A percentile compares a stretch with the other conserved stretches of the same genome.
These are phyloP conservation scores for Balaenoptera acutorostrata DNA, from an alignment of 2,113 vertebrate species.

Conservation along the genomic window DNA sequence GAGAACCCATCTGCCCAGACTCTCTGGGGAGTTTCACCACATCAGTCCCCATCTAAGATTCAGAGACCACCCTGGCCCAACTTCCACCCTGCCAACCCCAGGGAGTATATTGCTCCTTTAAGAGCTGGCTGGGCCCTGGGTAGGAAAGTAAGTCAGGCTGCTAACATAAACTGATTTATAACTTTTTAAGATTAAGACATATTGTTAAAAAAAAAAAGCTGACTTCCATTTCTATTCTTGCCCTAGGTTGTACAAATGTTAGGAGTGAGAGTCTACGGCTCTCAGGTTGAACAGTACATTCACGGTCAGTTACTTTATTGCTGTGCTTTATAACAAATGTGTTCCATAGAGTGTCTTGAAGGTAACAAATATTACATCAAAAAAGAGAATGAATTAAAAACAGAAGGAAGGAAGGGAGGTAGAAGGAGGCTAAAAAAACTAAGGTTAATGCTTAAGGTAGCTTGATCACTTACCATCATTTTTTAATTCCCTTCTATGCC, in stretches of 20 bases:
- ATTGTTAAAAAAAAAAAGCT: background rate
- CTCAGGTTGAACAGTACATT: background rate
- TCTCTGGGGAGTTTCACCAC: background rate
- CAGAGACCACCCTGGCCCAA: background rate
- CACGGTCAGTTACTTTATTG: background rate
- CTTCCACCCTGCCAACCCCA: background rate
- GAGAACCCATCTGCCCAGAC: background rate
- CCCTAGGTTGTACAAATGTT: background rate
- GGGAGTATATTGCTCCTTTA: background rate
- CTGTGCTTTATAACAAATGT: background rate
- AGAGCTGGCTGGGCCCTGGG: background rate
- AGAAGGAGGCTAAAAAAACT: background rate
- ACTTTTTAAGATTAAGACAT: background rate
- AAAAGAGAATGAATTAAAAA: background rate
- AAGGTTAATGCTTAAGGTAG: background rate
- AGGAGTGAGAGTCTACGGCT: background rate
- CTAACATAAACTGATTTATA: background rate
- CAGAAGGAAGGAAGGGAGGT: background rate
- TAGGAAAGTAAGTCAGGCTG: background rate
- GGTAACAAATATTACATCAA: background rate
- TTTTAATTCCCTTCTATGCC: conserved; percentile 70
- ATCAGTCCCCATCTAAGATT: background rate
- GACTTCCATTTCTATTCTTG: background rate
- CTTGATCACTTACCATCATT: conserved; percentile 78
- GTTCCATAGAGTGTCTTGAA: background rate